Evolutionary conservation across 2,888 invertebrate species (phyloP), one percentile per base, ranked within the genome.

Genomic region (Blastobasis lacticolella): DNA sequence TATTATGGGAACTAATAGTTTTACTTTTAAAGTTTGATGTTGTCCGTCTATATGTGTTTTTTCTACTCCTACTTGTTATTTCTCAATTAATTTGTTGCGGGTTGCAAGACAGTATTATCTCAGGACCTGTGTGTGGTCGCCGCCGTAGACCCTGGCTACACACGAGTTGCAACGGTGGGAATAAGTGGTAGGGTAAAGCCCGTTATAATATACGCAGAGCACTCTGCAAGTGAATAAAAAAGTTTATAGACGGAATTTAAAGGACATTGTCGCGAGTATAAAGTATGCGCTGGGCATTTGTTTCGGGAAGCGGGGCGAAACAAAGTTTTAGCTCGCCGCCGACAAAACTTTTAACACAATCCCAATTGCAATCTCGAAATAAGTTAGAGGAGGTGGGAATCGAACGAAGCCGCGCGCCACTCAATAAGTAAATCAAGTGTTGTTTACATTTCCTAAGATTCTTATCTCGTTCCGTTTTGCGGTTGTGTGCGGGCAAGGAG

Each of bases 301-400:
- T 47, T 38, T 23, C 38, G 43, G 37, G 10, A 6, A 10, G 36
- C 10, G 7, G 37, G 66, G 66, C 63, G 61, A 72, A 76, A 73
- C 75, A 75, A 65, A 70, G 70, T 70, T 73, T 67, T 63, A 72
- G 73, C 67, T 66, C 63, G 62, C 66, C 67, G 60, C 52, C 66
- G 61, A 61, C 66, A 76, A 77, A 81, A 82, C 79, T 83, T 81
- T 78, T 77, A 79, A 79, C 71, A 69, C 73, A 72, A 78, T 81
- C 78, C 64, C 68, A 57, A 74, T 79, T 81, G 76, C 78, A 79
- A 76, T 78, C 69, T 63, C 55, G 62, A 67, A 71, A 75, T 69
- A 51, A 72, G 71, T 75, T 77, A 67, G 62, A 62, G 62, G 67
- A 68, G 62, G 63, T 65, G 73, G 74, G 72, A 75, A 78, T 76